Evolutionary conservation across 1,140 invertebrate species (phyloP), one percentile per base, ranked within the genome.

Genomic region (Dendrolimus kikuchii): DNA sequence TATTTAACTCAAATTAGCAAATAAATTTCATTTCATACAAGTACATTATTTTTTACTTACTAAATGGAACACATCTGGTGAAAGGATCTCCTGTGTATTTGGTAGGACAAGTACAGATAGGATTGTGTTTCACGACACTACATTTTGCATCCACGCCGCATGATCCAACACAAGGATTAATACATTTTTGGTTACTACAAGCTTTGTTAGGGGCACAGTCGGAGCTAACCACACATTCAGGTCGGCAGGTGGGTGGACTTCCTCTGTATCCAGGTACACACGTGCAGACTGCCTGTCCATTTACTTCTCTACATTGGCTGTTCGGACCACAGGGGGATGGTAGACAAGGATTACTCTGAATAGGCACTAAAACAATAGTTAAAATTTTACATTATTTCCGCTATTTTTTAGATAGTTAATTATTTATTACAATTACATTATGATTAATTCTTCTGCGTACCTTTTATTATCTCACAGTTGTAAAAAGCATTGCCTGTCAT

Each of bases 91-190:
- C 92, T 43, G 89, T 89, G 58, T 88, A 89, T 55, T 87, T 86
- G 9, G 79, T 70, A 50, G 89, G 89, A 72, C 92, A 93, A 57
- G 78, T 88, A 68, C 92, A 93, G 55, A 92, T 90, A 5, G 92
- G 90, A 69, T 90, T 89, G 67, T 93, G 92, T 75, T 91, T 91
- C 37, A 91, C 81, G 5, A 92, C 90, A 61, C 86, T 74, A 70
- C 92, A 93, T 52, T 86, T 76, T 6, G 92, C 91, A 57, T 88
- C 84, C n/a, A 89, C 74, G 6, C 91, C 92, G 74, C 92, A 93
- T 6, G 90, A 89, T 51, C 90, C 91, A 39, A 83, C 83, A 60
- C 91, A 93, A 37, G 91, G 91, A 66, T 92, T 85, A 40, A 88
- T 85, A 74, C 90, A 91, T 83, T 90, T 92, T 61, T 90, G 88